Percentiles rank a stretch among this genome's conserved stretches.
Conservation (phyloP, 1,140 invertebrate species). For the Drosophila melanica region DNA sequence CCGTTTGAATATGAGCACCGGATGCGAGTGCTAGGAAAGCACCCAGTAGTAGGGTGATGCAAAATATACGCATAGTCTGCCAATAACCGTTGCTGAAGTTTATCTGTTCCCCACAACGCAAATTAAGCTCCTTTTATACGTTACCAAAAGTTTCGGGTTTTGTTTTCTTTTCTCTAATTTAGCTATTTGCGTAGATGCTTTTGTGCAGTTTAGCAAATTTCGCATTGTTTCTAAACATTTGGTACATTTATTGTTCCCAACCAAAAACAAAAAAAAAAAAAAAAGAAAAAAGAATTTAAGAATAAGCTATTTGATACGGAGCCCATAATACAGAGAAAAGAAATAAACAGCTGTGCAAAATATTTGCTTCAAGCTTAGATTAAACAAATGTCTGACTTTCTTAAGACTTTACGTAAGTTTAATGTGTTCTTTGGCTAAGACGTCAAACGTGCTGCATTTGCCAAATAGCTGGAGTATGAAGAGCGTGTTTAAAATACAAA, state of each 20-base stretch:
- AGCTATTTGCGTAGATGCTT: constrained; percentile 70
- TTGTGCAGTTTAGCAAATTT: constrained; percentile 68
- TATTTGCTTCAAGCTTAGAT: constrained; percentile 62
- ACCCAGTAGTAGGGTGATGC: constrained; percentile 56
- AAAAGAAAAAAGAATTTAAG: constrained; percentile 13
- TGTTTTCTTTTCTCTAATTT: constrained; percentile 41
- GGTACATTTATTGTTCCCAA: constrained; percentile 52
- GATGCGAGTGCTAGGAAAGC: constrained; percentile 47
- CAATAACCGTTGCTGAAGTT: constrained; percentile 23
- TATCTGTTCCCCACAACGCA: constrained; percentile 53
- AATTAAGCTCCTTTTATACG: constrained; percentile 61
- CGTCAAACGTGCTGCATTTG: constrained; percentile 57
- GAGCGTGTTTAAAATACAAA: constrained; percentile 35
- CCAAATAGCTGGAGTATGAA: constrained; percentile 23
- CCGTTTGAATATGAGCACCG: constrained; percentile 45
- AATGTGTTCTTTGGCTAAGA: constrained; percentile 31
- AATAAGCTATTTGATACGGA: constrained; percentile 34
- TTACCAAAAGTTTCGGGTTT: constrained; percentile 2
- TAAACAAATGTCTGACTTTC: constrained; percentile 62
- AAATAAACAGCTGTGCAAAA: constrained; percentile 68
- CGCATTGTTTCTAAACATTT: constrained; percentile 66
- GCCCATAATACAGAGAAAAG: constrained; percentile 34
- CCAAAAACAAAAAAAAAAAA: constrained; percentile 16
- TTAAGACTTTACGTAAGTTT: constrained; percentile 63
- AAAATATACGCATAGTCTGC: constrained; percentile 64